phyloP scores from a whole-genome alignment of 2,113 vertebrate genomes.

The Phrynocephalus versicolor region DNA sequence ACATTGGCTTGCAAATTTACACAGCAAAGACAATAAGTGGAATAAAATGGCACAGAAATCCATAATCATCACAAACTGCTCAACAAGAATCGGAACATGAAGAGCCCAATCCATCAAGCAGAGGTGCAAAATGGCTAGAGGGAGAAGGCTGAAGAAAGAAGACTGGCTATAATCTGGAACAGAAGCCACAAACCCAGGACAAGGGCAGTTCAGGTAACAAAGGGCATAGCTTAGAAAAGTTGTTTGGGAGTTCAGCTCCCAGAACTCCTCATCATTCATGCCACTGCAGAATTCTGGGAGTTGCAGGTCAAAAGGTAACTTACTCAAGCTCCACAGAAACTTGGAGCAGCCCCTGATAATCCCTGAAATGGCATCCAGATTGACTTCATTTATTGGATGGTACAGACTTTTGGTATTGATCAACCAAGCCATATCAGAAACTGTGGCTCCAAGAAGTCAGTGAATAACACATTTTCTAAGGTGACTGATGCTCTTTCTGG shows the following conservation, averaged over 20 bases:
- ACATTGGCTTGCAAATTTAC: neutral
- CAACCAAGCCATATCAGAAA: neutral
- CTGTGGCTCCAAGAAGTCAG: neutral
- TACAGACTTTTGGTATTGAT: neutral
- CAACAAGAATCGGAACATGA: neutral
- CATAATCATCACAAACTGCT: neutral
- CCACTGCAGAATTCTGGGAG: too few relatives aligned
- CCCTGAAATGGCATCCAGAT: neutral
- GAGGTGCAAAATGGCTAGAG: neutral
- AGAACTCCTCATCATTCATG: too few relatives aligned
- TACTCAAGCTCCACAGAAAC: neutral
- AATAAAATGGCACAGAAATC: neutral
- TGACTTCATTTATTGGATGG: neutral
- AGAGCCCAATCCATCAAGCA: neutral
- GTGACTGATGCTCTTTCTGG: too few relatives aligned
- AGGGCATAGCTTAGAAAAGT: too few relatives aligned
- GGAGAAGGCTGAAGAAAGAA: neutral
- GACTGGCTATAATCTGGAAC: neutral
- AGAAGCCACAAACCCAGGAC: neutral
- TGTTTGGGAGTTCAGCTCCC: too few relatives aligned
- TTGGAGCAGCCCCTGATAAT: neutral
- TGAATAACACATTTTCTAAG: too few relatives aligned
- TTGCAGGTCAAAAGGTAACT: too few relatives aligned
- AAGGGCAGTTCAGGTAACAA: neutral
- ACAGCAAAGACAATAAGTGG: neutral